These are phyloP conservation scores for Ectemnius continuus DNA, from an alignment of 2,888 invertebrate genomes.

Conservation along the genomic window DNA sequence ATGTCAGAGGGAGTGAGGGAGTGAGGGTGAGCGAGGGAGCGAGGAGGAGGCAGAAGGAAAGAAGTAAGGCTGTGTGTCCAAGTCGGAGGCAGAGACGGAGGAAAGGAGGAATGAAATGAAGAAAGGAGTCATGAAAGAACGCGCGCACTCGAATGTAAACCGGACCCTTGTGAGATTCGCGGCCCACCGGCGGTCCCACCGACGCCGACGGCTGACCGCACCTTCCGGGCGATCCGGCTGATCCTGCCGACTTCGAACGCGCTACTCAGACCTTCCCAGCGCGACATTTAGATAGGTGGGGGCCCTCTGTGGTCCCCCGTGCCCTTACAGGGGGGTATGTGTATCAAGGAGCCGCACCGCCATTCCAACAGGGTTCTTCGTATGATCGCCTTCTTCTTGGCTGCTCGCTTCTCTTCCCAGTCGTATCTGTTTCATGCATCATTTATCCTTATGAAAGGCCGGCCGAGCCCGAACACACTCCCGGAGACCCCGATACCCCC, in stretches of 20 bases:
- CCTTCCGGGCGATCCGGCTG: constrained; percentile 74
- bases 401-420: constrained; percentile 17
- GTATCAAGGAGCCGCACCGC: constrained; percentile 2
- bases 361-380: constrained; percentile 31
- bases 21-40: constrained; percentile 32
- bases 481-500: background rate
- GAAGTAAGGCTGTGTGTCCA: too few relatives aligned
- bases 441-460: constrained; percentile 24
- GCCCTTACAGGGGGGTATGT: constrained; percentile 10
- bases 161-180: constrained; percentile 78
- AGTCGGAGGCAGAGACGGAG: constrained; percentile 16
- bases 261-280: constrained; percentile 49
- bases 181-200: constrained; percentile 75
- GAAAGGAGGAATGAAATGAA: constrained; percentile 58
- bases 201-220: constrained; percentile 75
- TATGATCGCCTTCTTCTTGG: constrained; percentile 3
- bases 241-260: constrained; percentile 57
- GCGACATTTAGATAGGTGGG: constrained; percentile 47
- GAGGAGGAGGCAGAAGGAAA: constrained; percentile 23
- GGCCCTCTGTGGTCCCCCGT: constrained; percentile 17
- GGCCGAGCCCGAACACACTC: background rate
- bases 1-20: constrained; percentile 56
- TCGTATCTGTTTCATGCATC: constrained; percentile 44
- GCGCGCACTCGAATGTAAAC: constrained; percentile 74
- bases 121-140: constrained; percentile 66